A percentile compares a stretch with the other conserved stretches of the same genome.
These are phyloP conservation scores for Xestoiulus laeticollis DNA, from an alignment of 2,888 invertebrate species.

Conservation along the genomic window DNA sequence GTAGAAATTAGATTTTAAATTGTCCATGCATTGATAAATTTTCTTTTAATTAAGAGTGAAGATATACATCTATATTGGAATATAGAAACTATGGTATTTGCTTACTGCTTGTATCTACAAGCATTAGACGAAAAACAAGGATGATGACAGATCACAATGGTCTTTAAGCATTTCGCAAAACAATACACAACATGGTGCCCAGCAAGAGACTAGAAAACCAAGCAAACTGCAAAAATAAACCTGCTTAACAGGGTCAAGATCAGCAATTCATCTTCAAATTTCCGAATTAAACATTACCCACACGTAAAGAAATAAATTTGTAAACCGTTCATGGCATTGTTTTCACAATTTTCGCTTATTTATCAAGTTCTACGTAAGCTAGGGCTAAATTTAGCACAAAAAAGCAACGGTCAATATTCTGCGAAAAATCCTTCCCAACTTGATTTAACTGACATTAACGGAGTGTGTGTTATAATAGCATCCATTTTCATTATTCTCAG, in stretches of 20 bases:
- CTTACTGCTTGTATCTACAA: neutral
- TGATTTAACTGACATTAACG: no score
- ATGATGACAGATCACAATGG: neutral
- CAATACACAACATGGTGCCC: neutral
- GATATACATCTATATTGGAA: neutral
- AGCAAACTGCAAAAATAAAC: neutral
- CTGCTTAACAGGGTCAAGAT: constrained; percentile 16
- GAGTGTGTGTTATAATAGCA: no score
- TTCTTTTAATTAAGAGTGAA: no score
- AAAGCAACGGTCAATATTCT: no score
- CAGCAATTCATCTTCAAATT: neutral
- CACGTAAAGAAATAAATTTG: neutral
- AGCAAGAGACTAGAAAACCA: neutral
- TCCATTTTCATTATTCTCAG: no score
- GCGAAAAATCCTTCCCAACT: no score
- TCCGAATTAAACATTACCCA: neutral
- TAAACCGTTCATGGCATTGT: neutral
- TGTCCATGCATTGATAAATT: no score
- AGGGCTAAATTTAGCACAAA: no score
- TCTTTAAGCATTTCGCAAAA: neutral
- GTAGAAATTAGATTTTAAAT: no score
- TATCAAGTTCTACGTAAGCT: no score
- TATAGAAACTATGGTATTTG: neutral
- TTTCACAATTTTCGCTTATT: neutral
- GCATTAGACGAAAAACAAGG: neutral